Conservation (phyloP, 2,888 invertebrate species). For the Drosophila nigricruria region DNA sequence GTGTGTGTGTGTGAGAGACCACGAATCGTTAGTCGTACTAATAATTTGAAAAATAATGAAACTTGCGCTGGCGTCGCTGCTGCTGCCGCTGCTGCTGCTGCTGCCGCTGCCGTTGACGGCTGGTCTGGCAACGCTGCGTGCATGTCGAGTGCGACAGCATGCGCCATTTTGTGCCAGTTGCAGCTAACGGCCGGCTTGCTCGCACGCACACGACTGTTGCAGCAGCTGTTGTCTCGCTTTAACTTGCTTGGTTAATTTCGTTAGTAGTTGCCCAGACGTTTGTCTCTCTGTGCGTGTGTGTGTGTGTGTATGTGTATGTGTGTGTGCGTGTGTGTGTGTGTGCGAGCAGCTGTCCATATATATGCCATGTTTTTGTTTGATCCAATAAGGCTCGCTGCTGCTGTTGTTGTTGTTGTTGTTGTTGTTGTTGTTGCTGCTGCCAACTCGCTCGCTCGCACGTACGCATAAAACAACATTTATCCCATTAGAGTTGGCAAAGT, state of each 20-base stretch:
- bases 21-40: slow-evolving; percentile 83
- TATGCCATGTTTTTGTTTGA: slow-evolving; percentile 62
- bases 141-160: slow-evolving; percentile 25
- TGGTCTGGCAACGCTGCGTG: slow-evolving; percentile 21
- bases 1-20: slow-evolving; percentile 63
- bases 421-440: slow-evolving; percentile 24
- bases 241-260: slow-evolving; percentile 80
- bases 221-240: slow-evolving; percentile 76
- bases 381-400: slow-evolving; percentile 62
- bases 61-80: slow-evolving; percentile 45
- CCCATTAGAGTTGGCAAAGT: slow-evolving; percentile 60
- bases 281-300: slow-evolving; percentile 1
- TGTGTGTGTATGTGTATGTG: slow-evolving; percentile 5
- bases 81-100: slow-evolving; percentile 10
- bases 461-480: slow-evolving; percentile 61
- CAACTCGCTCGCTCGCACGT: slow-evolving; percentile 20
- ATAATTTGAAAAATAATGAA: slow-evolving; percentile 83
- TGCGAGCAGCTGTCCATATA: slow-evolving; percentile 45
- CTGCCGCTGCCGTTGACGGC: neutral
- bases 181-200: slow-evolving; percentile 24
- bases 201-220: slow-evolving; percentile 23
- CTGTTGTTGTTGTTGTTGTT: slow-evolving; percentile 30
- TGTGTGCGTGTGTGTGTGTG: neutral
- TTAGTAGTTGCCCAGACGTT: slow-evolving; percentile 64
- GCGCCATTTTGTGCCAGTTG: slow-evolving; percentile 19